A percentile compares a stretch with the other conserved stretches of the same genome.
Conservation (phyloP, 2,888 invertebrate species). For the Scaptomyza parva region DNA sequence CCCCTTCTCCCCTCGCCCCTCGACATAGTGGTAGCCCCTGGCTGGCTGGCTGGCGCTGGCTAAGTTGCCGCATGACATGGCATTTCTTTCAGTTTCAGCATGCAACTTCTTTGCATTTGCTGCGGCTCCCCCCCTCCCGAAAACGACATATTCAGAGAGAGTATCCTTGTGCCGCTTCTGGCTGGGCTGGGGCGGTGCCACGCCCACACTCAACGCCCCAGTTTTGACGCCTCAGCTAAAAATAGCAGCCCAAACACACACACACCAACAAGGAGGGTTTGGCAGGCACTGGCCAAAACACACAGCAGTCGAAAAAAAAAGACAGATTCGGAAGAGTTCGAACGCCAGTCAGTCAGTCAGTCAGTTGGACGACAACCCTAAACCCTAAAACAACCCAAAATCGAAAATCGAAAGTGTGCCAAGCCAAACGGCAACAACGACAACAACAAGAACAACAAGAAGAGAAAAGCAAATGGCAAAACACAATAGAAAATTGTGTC, state of each 20-base stretch:
- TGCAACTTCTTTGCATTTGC: slow-evolving; percentile 68
- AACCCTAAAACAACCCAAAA: slow-evolving; percentile 46
- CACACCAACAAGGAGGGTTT: slow-evolving; percentile 5
- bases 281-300: slow-evolving; percentile 2
- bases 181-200: too few relatives aligned
- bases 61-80: slow-evolving; percentile 45
- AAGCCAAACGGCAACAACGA: slow-evolving; percentile 50
- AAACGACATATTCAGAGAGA: slow-evolving; percentile 39
- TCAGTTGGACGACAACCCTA: slow-evolving; percentile 18
- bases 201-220: slow-evolving; percentile 60
- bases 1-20: background rate
- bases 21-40: slow-evolving; percentile 16
- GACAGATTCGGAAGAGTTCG: slow-evolving; percentile 43
- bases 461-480: slow-evolving; percentile 55
- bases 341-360: too few relatives aligned
- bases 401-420: slow-evolving; percentile 79
- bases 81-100: slow-evolving; percentile 47
- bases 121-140: slow-evolving; percentile 27
- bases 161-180: slow-evolving; percentile 72
- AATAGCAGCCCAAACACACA: slow-evolving; percentile 47
- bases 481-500: slow-evolving; percentile 74
- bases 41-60: slow-evolving; percentile 14
- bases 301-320: background rate
- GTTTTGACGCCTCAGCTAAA: slow-evolving; percentile 60
- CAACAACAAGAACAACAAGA: background rate